Evolutionary conservation across 2,888 invertebrate genomes (phyloP), one percentile per base, ranked within the genome.

Genomic region (Tanypteryx hageni): DNA sequence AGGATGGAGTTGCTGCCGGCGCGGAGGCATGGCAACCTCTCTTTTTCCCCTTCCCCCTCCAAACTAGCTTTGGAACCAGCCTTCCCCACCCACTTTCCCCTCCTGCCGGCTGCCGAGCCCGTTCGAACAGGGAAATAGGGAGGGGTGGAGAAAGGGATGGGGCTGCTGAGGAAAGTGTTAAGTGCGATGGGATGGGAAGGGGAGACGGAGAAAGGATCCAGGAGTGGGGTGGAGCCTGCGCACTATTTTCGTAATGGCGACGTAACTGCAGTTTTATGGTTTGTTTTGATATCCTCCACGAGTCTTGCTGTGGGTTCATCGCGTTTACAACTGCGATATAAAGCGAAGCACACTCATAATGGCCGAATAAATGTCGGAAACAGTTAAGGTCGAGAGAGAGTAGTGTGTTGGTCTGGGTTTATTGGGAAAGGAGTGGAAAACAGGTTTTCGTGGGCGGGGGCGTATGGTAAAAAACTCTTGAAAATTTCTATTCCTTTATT

Each of bases 161-260:
- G 64, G 64, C 31, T n/a, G 11, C 8, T 0, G n/a, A 64, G 64
- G 89, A 89, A 89, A 89, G 89, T 89, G 89, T 89, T 89, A 7
- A 64, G 64, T 44, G 89, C 64, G 64, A 64, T 68, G 68, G 89
- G 61, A 44, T 68, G 89, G 56, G 89, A n/a, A 8, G 9, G 16
- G 31, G 44, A 44, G 31, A 61, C n/a, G 89, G 44, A 31, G 64
- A 27, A 76, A 27, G 22, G 76, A 44, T 57, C 83, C 83, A n/a
- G 83, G 56, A 83, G 83, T 56, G 89, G 89, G 89, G 95, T 95
- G 95, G 94, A 95, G 95, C 94, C 95, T 95, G 95, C 95, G 95
- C 94, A 94, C 95, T 94, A 94, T 92, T 93, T 93, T 92, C 92
- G 93, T 93, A 93, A 93, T 93, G 93, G 93, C 93, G 93, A 92